Base-by-base conservation (phyloP, 2,113 vertebrate species). In the Gallinago undulata region DNA sequence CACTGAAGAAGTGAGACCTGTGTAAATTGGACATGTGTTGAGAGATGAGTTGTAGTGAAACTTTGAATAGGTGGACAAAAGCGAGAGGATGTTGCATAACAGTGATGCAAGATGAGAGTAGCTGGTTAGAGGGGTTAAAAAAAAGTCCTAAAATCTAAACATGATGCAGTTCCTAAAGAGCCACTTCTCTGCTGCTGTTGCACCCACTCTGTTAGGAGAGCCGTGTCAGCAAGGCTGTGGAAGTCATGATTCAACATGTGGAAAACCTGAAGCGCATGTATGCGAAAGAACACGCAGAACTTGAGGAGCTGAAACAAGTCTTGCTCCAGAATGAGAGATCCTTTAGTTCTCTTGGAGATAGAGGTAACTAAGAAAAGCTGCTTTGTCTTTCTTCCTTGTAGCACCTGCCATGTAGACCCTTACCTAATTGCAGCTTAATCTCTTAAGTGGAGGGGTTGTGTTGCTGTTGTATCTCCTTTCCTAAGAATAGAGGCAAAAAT, bases 201-300 rank as follows among this genome's bases (percentile, higher is more conserved):
- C 27, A 4, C 48, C 74, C 6, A 1, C 23, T 55, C 23, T 45
- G 30, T 64, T 95, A 99, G 99, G 99, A 99, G 96, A 99, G 97
- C 77, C 98, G 99, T 18, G 99, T 99, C 66, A 99, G 99, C 79
- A 99, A 99, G 94, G 99, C 99, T 0, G 99, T 99, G 87, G 99
- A 99, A 95, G 99, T 99, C 70, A 99, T 99, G 99, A 99, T 99
- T 94, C 99, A 99, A 87, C 99, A 99, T 0, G 99, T 99, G 67
- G 99, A 99, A 96, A 99, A 99, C 97, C 93, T 99, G 97, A 99
- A 98, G 96, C 98, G 99, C 68, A 98, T 98, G 98, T 99, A 99
- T 4, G 98, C 99, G 6, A 99, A 99, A 67, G 99, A 99, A 37
- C 99, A 99, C 0, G 96, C 98, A 0, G 99, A 99, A 80, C 98